Base-by-base conservation (phyloP, 2,797 vertebrate species). In the Ficedula albicollis region DNA sequence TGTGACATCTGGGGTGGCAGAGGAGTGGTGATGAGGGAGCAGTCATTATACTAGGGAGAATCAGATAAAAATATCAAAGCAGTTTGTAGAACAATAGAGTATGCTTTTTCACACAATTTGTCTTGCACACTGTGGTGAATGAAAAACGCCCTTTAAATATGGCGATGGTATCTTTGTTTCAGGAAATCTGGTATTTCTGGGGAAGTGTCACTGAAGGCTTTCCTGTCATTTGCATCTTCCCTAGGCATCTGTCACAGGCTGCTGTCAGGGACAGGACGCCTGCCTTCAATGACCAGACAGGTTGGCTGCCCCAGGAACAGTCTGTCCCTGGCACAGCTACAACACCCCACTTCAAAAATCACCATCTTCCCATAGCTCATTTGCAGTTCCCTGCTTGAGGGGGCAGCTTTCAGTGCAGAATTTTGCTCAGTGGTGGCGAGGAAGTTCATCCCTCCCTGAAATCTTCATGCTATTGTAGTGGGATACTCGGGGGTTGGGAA, bases 151-250 rank as follows among this genome's bases (percentile, higher is more conserved):
- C 22, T 46, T 85, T 91, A 70, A 80, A 75, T 43, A 43, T 3
- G 10, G 58, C 93, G 68, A 83, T 72, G 39, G 32, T 64, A 87
- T 84, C 79, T 93, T 83, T 68, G 27, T 27, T 76, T 54, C 87
- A 93, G 92, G 92, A 96, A 92, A 41, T 49, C 93, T 84, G 79
- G 60, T 91, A 85, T 89, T 93, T 91, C 89, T 96, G 76, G 75
- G 72, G 84, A 92, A 95, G 68, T 87, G 72, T 85, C 91, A 87
- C 82, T 89, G n/a, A 56, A 81, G 79, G 76, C 49, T 94, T 96
- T 95, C 89, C 89, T 96, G 87, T 72, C 51, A 60, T 72, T 91
- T 94, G 30, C 81, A 68, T 89, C 73, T 91, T 90, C 62, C 54
- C 43, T 41, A 48, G 58, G 87, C 72, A 51, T 93, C 87, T 84